phyloP scores from a whole-genome alignment of 2,888 invertebrate genomes.

The Cerastis rubricosa region DNA sequence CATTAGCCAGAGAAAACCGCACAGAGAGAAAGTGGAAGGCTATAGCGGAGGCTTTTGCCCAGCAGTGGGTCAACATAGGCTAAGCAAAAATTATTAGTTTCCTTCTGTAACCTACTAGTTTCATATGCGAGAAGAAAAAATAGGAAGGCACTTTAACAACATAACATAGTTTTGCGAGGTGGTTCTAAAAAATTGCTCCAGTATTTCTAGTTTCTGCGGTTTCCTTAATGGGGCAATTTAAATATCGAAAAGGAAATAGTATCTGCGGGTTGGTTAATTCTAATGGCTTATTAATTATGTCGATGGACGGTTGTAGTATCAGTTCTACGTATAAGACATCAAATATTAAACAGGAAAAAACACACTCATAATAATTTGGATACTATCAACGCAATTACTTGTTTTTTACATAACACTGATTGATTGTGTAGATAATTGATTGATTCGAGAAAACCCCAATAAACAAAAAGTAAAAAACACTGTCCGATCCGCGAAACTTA shows the following conservation, averaged over 20 bases:
- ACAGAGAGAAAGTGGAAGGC: too few relatives aligned
- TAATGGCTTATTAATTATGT: constrained; percentile 24
- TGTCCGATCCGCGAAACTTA: background rate
- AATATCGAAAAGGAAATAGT: background rate
- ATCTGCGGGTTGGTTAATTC: background rate
- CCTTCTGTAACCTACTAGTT: background rate
- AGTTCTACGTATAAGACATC: background rate
- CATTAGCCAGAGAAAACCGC: too few relatives aligned
- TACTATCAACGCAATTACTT: background rate
- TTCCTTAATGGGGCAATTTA: background rate
- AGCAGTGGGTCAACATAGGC: too few relatives aligned
- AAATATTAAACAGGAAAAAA: background rate
- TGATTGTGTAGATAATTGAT: background rate
- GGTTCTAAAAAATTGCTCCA: background rate
- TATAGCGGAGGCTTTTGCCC: too few relatives aligned
- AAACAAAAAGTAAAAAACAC: background rate
- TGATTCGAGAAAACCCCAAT: background rate
- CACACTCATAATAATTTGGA: background rate
- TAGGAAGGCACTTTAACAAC: background rate
- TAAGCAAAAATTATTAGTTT: background rate
- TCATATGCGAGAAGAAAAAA: background rate
- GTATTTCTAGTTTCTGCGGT: constrained; percentile 6
- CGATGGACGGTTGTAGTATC: constrained; percentile 5
- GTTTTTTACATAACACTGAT: background rate
- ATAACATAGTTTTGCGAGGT: background rate